A percentile compares a stretch with the other conserved stretches of the same genome.
phyloP scores from a whole-genome alignment of 2,888 invertebrate species.

The Mycalesis mineus region DNA sequence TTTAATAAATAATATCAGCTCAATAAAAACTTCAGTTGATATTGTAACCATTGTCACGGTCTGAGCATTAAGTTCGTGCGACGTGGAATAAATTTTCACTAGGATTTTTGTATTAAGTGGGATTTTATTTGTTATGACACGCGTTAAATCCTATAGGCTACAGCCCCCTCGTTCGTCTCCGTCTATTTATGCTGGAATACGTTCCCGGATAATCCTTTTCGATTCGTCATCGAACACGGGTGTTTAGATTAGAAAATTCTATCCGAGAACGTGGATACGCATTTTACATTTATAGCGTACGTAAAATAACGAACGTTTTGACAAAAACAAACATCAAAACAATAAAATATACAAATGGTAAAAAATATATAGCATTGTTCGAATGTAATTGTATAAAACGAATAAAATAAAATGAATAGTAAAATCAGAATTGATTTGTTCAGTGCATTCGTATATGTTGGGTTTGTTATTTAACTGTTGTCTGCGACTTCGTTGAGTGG shows the following conservation, averaged over 20 bases:
- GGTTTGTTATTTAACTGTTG: too few species aligned
- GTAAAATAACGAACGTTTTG: not conserved
- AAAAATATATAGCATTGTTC: slow-evolving; percentile 34
- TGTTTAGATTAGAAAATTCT: slow-evolving; percentile 20
- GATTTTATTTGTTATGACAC: slow-evolving; percentile 73
- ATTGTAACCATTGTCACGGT: slow-evolving; percentile 70
- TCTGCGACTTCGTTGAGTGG: too few species aligned
- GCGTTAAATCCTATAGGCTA: slow-evolving; percentile 35
- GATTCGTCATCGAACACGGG: slow-evolving; percentile 26
- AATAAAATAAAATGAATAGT: not conserved
- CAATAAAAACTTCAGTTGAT: slow-evolving; percentile 37
- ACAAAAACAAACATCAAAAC: not conserved
- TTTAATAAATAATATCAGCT: too few species aligned
- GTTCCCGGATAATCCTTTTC: slow-evolving; percentile 29
- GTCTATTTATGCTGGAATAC: slow-evolving; percentile 32
- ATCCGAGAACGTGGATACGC: slow-evolving; percentile 14
- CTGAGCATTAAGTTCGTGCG: slow-evolving; percentile 69
- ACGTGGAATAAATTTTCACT: slow-evolving; percentile 70
- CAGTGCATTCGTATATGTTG: too few species aligned
- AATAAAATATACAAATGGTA: not conserved
- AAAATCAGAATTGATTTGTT: not conserved
- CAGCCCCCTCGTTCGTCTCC: slow-evolving; percentile 40
- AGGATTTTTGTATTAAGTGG: slow-evolving; percentile 71
- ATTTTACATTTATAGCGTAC: not conserved
- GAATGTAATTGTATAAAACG: not conserved